Conservation (phyloP, 2,888 invertebrate genomes). For the Drosophila tanythrix region DNA sequence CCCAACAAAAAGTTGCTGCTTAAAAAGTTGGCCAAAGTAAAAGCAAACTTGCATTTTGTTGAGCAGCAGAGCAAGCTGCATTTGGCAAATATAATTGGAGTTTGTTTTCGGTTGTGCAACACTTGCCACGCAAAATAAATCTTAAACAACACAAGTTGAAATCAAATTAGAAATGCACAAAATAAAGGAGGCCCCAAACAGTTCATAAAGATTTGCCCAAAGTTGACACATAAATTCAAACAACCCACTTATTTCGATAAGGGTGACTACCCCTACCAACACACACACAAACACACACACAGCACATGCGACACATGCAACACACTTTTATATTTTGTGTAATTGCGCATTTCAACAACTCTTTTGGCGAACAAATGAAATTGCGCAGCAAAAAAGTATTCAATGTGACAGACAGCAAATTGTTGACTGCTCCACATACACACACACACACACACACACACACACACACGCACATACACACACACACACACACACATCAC, state of each 20-base stretch:
- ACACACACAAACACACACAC: background rate
- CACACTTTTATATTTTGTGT: conserved; percentile 35
- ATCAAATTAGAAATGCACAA: conserved; percentile 5
- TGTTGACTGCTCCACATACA: conserved; percentile 25
- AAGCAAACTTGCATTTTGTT: background rate
- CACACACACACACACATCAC: background rate
- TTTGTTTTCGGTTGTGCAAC: background rate
- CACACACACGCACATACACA: background rate
- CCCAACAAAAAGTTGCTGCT: background rate
- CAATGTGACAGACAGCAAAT: conserved; percentile 48
- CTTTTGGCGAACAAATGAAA: conserved; percentile 46
- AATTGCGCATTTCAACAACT: conserved; percentile 59
- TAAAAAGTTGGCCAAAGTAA: background rate
- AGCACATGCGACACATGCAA: conserved; percentile 31
- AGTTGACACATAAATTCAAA: conserved; percentile 1
- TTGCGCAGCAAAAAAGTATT: conserved; percentile 30
- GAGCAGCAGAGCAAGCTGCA: background rate
- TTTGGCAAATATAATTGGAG: background rate
- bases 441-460: background rate
- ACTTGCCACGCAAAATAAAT: background rate
- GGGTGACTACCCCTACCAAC: background rate
- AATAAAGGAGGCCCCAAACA: background rate
- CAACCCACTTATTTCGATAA: background rate
- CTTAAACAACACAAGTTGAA: background rate
- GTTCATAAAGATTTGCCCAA: background rate